Evolutionary conservation across 1,140 invertebrate genomes (phyloP).

Genomic region (Rhopalosiphum maidis): DNA sequence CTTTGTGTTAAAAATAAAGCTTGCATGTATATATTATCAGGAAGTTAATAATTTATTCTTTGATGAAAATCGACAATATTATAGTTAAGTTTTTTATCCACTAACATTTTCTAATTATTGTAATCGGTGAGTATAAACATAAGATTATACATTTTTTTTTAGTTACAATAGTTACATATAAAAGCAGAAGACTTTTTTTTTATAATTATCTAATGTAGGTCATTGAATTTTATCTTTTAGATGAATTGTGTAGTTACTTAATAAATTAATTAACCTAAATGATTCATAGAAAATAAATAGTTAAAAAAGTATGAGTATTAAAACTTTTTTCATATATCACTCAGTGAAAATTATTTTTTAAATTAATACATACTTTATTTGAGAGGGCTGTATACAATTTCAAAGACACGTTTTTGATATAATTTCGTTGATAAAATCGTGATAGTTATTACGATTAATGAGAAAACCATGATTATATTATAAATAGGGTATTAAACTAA

Average conservation of each 20-base stretch:
- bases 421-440: too few relatives aligned
- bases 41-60: not conserved
- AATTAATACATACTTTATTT: too few relatives aligned
- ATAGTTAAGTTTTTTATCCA: not conserved
- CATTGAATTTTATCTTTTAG: not conserved
- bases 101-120: not conserved
- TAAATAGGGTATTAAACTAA: too few relatives aligned
- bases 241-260: not conserved
- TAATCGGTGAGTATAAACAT: not conserved
- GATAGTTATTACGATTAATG: too few relatives aligned
- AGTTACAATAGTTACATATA: not conserved
- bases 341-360: not conserved
- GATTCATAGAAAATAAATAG: not conserved
- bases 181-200: not conserved
- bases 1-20: not conserved
- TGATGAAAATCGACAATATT: not conserved
- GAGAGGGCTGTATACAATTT: too few relatives aligned
- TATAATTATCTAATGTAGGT: not conserved
- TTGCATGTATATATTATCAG: not conserved
- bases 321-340: not conserved
- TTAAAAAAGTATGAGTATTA: not conserved
- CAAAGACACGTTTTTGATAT: too few relatives aligned
- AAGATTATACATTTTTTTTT: not conserved
- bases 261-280: not conserved
- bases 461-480: too few relatives aligned